These are phyloP conservation scores for Cecropterus lyciades DNA, from an alignment of 1,140 invertebrate genomes.

Conservation along the genomic window DNA sequence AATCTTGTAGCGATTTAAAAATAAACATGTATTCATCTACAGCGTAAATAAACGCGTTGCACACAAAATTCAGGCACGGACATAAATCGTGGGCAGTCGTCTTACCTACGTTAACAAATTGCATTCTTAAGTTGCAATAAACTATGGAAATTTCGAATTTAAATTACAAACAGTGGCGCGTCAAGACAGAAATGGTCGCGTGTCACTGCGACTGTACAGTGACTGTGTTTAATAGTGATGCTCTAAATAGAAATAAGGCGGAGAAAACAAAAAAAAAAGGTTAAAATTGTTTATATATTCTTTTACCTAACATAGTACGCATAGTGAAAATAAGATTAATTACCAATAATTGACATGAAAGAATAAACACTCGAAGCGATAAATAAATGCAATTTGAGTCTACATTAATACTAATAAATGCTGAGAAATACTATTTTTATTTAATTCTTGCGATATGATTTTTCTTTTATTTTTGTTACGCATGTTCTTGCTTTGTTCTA, in stretches of 20 bases:
- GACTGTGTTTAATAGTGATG: slow-evolving; percentile 1
- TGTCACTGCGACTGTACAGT: slow-evolving; percentile 39
- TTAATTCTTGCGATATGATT: too few relatives aligned
- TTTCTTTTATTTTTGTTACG: too few relatives aligned
- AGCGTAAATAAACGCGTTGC: slow-evolving; percentile 29
- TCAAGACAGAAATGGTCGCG: slow-evolving; percentile 46
- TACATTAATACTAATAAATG: too few relatives aligned
- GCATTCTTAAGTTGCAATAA: slow-evolving; percentile 74
- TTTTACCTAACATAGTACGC: too few relatives aligned
- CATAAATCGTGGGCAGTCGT: slow-evolving; percentile 47
- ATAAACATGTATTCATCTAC: slow-evolving; percentile 27
- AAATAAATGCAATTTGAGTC: too few relatives aligned
- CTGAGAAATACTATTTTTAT: too few relatives aligned
- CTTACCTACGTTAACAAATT: slow-evolving; percentile 63
- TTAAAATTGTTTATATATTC: too few relatives aligned
- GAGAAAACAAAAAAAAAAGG: too few relatives aligned
- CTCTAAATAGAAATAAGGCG: background rate
- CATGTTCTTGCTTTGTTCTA: too few relatives aligned
- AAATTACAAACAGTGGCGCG: slow-evolving; percentile 67
- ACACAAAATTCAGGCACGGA: slow-evolving; percentile 43
- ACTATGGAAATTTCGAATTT: slow-evolving; percentile 73
- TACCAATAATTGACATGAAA: too few relatives aligned
- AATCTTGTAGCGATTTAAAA: slow-evolving; percentile 33
- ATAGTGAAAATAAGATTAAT: too few relatives aligned
- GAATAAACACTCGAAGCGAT: too few relatives aligned